phyloP scores from a whole-genome alignment of 2,113 vertebrate species.

The Scortum barcoo region DNA sequence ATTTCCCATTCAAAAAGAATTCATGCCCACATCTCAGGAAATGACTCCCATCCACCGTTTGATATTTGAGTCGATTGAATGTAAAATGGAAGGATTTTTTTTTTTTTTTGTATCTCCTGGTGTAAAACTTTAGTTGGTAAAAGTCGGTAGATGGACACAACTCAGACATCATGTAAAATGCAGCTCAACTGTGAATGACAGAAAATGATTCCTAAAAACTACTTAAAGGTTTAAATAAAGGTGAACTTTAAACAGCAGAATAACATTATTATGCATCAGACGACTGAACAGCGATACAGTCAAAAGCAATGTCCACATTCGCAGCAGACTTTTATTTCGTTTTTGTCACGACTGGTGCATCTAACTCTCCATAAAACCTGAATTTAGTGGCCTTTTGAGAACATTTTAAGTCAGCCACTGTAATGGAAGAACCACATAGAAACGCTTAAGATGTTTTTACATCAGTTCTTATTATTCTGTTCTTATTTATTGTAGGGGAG shows the following conservation, averaged over 20 bases:
- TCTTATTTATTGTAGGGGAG: background rate
- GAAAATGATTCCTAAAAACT: background rate
- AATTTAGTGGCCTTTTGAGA: background rate
- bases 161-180: background rate
- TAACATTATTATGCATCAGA: background rate
- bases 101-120: background rate
- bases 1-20: background rate
- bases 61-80: background rate
- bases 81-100: background rate
- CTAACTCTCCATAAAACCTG: background rate
- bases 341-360: background rate
- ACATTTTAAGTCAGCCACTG: background rate
- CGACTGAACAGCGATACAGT: background rate
- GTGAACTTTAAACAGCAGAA: too few relatives aligned
- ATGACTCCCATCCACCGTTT: background rate
- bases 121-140: background rate
- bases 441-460: background rate
- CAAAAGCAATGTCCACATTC: too few relatives aligned
- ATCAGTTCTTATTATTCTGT: too few relatives aligned
- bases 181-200: background rate
- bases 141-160: background rate
- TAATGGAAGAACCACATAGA: constrained; percentile 23
- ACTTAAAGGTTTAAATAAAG: background rate
- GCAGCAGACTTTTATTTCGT: background rate
- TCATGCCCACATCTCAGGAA: background rate